Base-by-base conservation (phyloP, 2,888 invertebrate species). In the Perithous albicinctus region DNA sequence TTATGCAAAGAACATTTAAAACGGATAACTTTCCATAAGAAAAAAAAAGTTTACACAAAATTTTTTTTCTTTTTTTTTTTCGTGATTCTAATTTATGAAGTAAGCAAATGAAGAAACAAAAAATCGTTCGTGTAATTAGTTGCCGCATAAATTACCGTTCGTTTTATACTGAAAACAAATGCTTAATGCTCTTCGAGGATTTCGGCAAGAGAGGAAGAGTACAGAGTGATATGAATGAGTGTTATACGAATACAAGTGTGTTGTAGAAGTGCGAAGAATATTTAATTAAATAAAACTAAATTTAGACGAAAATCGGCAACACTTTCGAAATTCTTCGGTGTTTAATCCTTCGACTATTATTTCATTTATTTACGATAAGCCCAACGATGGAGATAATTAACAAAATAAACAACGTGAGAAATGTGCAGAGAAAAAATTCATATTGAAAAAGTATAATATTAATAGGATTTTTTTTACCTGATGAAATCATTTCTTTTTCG, bases 261-360 rank as follows among this genome's bases (percentile, higher is more conserved):
- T 89, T 91, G 91, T 91, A 92, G 89, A 91, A 89, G 87, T 89
- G 91, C 90, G 89, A 89, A 88, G 87, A 90, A 88, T 91, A 91
- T 92, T 92, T 91, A 90, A 91, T 91, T 90, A 89, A 91, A 92
- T 91, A 91, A 91, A 91, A 91, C 86, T 85, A 88, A 90, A 90
- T 90, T 89, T 89, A 88, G 87, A 87, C 84, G 72, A 79, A n/a
- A 84, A 46, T 32, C 64, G 35, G 8, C 7, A 8, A 48, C 46
- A 61, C 67, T 81, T 51, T 20, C 48, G 32, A 69, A 15, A 54
- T 26, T 66, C 41, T 59, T 51, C 46, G 64, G 15, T 63, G 56
- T 20, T n/a, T n/a, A n/a, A 66, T 69, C 74, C 74, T 69, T 61
- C 20, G 18, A 48, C 64, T 29, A 15, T 75, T 54, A n/a, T 48